phyloP scores from a whole-genome alignment of 2,888 invertebrate species.

The Galerucella pusilla region DNA sequence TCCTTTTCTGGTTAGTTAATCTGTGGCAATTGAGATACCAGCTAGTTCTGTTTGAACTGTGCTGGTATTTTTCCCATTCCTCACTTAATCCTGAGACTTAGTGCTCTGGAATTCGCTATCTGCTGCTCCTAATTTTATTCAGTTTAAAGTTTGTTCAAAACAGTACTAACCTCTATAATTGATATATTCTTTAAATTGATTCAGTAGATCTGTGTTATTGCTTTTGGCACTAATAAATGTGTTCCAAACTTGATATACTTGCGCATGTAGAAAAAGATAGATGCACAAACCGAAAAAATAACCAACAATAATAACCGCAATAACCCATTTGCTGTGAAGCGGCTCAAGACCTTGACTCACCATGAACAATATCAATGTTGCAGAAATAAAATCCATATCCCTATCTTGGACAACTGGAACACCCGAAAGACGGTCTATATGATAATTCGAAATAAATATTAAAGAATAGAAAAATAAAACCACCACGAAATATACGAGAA shows the following conservation, averaged over 20 bases:
- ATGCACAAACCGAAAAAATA: conserved; percentile 3
- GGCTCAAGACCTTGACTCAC: conserved; percentile 10
- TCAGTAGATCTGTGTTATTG: conserved; percentile 55
- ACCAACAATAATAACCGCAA: background rate
- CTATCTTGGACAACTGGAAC: background rate
- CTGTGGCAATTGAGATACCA: too few species aligned
- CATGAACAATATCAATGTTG: conserved; percentile 1
- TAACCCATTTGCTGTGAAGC: background rate
- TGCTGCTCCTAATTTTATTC: background rate
- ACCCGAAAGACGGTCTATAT: background rate
- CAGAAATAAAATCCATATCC: background rate
- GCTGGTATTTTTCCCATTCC: too few species aligned
- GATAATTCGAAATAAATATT: background rate
- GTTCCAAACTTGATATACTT: conserved; percentile 53
- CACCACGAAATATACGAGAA: conserved; percentile 17
- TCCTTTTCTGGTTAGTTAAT: too few species aligned
- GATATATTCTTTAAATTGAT: conserved; percentile 64
- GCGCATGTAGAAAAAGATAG: conserved; percentile 35
- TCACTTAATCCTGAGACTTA: too few species aligned
- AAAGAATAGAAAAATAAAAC: conserved; percentile 20
- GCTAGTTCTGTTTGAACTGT: too few species aligned
- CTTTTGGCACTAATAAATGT: conserved; percentile 52
- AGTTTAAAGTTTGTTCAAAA: background rate
- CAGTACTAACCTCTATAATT: conserved; percentile 59
- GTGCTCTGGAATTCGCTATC: too few species aligned